Conservation (phyloP, 1,140 invertebrate genomes). For the Adoxophyes honmai region DNA sequence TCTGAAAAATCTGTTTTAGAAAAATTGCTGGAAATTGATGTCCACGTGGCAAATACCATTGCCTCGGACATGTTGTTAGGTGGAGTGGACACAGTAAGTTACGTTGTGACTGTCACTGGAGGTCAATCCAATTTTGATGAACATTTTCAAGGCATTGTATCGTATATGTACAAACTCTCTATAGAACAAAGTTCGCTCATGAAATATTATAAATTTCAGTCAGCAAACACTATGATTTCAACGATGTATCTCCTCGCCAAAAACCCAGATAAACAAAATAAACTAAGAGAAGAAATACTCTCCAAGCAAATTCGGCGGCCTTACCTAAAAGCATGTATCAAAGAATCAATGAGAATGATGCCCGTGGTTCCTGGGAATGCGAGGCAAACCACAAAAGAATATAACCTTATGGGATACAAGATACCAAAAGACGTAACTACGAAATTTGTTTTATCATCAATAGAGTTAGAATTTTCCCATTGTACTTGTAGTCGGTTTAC, state of each 20-base stretch:
- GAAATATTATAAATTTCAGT: no score
- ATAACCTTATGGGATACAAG: conserved; percentile 77
- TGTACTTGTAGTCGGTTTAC: no score
- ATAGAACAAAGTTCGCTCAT: no score
- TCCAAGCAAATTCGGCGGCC: conserved; percentile 58
- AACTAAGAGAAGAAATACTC: conserved; percentile 81
- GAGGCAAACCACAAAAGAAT: conserved; percentile 73
- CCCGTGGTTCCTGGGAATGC: conserved; percentile 75
- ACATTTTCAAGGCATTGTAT: no score
- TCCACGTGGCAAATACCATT: conserved; percentile 79
- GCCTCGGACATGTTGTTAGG: conserved; percentile 85
- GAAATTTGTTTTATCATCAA: no score
- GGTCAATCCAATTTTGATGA: no score
- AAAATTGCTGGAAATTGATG: conserved; percentile 74
- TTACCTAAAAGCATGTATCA: conserved; percentile 82
- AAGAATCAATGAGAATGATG: conserved; percentile 79
- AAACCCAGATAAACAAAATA: conserved; percentile 81
- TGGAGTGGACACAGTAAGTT: conserved; percentile 85
- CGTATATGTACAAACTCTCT: no score
- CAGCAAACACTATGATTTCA: conserved; percentile 48
- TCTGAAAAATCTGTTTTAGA: conserved; percentile 77
- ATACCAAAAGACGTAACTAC: conserved; percentile 80
- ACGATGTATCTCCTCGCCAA: conserved; percentile 80
- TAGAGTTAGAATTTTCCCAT: no score
- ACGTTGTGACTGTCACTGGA: no score